phyloP scores from a whole-genome alignment of 2,797 vertebrate genomes.

The Heterohyrax brucei region DNA sequence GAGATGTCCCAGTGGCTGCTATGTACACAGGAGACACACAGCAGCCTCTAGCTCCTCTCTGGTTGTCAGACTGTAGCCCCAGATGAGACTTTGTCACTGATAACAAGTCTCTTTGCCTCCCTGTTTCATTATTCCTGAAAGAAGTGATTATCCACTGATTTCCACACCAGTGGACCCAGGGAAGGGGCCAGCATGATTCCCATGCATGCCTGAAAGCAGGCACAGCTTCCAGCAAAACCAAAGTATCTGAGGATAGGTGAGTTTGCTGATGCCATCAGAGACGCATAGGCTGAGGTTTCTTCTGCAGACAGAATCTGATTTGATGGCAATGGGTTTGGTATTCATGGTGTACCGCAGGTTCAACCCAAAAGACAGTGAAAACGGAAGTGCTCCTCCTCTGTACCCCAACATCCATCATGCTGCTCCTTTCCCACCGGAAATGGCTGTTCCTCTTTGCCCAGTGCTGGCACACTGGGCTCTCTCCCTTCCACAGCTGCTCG shows the following conservation, averaged over 20 bases:
- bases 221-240: rapidly evolving
- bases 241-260: neutral
- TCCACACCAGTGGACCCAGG: neutral
- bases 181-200: too few species aligned
- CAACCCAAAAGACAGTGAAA: neutral
- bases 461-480: neutral
- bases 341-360: neutral
- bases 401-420: rapidly evolving
- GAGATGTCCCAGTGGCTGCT: too few species aligned
- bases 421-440: too few species aligned
- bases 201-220: rapidly evolving
- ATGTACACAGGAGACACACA: neutral
- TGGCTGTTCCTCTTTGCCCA: neutral
- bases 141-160: too few species aligned
- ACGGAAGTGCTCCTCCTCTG: neutral
- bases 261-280: neutral
- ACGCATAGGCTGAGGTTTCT: neutral
- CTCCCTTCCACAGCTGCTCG: neutral
- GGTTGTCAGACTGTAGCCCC: neutral
- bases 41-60: neutral
- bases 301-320: neutral
- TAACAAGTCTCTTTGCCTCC: neutral
- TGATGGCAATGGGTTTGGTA: too few species aligned
- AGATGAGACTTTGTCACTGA: neutral
- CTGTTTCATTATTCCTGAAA: neutral